phyloP scores from a whole-genome alignment of 2,113 vertebrate genomes.

The Neodon shergylaensis region DNA sequence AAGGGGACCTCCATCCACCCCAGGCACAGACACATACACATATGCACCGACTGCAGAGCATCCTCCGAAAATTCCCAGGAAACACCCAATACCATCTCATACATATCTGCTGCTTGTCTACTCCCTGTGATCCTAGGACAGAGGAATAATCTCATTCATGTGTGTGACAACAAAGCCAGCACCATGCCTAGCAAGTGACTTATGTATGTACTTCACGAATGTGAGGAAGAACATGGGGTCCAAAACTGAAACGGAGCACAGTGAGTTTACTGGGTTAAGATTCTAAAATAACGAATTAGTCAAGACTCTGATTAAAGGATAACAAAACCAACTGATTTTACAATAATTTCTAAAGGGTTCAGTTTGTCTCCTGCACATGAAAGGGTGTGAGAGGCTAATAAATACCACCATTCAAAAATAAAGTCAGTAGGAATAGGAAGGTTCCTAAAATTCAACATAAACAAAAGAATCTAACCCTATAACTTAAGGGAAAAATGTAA shows the following conservation, averaged over 20 bases:
- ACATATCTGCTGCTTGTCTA: not conserved
- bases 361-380: not conserved
- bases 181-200: not conserved
- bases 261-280: not conserved
- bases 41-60: not conserved
- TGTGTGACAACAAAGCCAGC: not conserved
- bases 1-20: too few relatives aligned
- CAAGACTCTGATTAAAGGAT: conserved; percentile 40
- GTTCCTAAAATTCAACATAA: not conserved
- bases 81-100: not conserved
- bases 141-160: not conserved
- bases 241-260: not conserved
- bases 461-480: not conserved
- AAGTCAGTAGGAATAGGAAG: conserved; percentile 22
- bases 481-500: not conserved
- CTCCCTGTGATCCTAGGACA: not conserved
- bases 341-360: not conserved
- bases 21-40: not conserved
- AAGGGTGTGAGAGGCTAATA: not conserved
- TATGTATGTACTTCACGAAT: not conserved
- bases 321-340: not conserved
- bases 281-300: conserved; percentile 19
- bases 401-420: not conserved
- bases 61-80: not conserved
- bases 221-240: not conserved